phyloP scores from a whole-genome alignment of 2,797 vertebrate genomes.

The Phataginus tricuspis region DNA sequence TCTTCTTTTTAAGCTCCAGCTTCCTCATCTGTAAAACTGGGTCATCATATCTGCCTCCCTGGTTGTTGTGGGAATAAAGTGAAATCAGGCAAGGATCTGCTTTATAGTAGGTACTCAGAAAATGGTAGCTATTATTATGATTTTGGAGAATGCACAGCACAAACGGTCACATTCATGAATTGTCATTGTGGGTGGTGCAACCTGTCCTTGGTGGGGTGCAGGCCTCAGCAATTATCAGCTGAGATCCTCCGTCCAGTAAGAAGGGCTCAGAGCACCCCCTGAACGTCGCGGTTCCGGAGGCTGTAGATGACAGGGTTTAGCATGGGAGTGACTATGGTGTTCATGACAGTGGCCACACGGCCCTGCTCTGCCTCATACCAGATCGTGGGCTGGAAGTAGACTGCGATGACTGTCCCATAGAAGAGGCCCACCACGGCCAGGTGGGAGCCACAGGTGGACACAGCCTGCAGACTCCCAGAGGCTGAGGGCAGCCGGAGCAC shows the following conservation, averaged over 20 bases:
- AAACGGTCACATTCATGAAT: background rate
- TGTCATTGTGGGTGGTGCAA: background rate
- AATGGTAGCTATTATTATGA: background rate
- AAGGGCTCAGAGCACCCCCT: background rate
- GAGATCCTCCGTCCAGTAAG: background rate
- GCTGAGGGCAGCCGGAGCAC: conserved; percentile 27
- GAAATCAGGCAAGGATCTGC: background rate
- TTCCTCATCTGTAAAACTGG: background rate
- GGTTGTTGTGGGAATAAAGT: background rate
- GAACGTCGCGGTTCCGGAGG: background rate
- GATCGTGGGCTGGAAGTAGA: conserved; percentile 43
- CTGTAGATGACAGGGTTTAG: conserved; percentile 62
- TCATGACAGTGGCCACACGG: background rate
- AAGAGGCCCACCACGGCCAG: conserved; percentile 65
- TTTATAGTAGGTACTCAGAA: background rate
- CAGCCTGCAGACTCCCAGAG: conserved; percentile 12
- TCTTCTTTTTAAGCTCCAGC: background rate
- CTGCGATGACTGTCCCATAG: conserved; percentile 57
- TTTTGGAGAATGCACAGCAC: background rate
- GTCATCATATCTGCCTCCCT: background rate
- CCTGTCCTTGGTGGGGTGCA: background rate
- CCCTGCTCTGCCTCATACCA: background rate
- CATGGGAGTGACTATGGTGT: conserved; percentile 57
- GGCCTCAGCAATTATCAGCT: background rate
- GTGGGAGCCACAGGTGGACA: conserved; percentile 75